Conservation (phyloP, 2,888 invertebrate genomes). For the Bellardia bayeri region DNA sequence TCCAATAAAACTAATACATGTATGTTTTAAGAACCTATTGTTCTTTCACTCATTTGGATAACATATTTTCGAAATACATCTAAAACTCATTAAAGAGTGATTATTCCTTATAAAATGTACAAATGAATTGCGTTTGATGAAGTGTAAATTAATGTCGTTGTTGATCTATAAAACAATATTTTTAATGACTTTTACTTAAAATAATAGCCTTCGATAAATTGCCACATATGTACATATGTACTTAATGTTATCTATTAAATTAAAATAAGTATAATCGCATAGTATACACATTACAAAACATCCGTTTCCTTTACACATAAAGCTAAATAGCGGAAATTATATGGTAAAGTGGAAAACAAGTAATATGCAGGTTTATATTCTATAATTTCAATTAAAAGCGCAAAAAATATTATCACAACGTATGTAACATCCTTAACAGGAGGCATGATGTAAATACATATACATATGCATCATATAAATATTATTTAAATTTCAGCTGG, state of each 20-base stretch:
- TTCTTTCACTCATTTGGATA: no score
- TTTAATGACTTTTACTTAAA: not conserved
- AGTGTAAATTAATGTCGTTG: not conserved
- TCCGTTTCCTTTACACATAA: conserved; percentile 66
- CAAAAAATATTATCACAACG: conserved; percentile 38
- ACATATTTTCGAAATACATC: no score
- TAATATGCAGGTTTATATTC: not conserved
- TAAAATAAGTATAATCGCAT: conserved; percentile 23
- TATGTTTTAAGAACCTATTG: no score
- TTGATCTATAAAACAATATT: not conserved
- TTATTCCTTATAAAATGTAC: no score
- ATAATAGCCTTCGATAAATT: not conserved
- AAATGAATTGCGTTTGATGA: not conserved
- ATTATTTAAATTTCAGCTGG: conserved; percentile 61
- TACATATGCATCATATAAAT: not conserved
- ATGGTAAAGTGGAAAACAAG: conserved; percentile 24
- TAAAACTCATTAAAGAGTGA: no score
- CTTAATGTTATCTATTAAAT: conserved; percentile 50
- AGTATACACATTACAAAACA: conserved; percentile 43
- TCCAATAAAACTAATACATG: no score
- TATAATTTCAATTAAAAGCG: conserved; percentile 53
- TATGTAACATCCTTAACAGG: conserved; percentile 47
- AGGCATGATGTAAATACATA: no score
- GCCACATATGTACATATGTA: conserved; percentile 25
- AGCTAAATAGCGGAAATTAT: conserved; percentile 66